phyloP scores from a whole-genome alignment of 2,888 invertebrate species.

The Tetanocera ferruginea region DNA sequence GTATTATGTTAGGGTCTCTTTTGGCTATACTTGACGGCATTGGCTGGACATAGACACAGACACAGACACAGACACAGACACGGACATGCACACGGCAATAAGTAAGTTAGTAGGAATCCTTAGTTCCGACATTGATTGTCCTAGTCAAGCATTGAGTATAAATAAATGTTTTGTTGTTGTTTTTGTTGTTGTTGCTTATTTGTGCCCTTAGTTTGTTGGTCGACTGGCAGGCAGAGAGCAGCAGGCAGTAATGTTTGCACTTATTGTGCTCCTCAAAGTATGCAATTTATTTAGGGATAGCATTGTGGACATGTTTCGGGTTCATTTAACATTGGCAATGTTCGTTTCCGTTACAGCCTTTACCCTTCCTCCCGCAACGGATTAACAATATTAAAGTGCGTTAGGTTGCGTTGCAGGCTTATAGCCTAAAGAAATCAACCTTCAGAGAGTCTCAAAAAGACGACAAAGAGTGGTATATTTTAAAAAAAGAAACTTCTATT shows the following conservation, averaged over 20 bases:
- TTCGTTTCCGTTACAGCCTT: not conserved
- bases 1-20: no score
- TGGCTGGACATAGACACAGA: no score
- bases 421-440: not conserved
- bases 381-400: slow-evolving; percentile 11
- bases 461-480: not conserved
- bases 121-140: slow-evolving; percentile 28
- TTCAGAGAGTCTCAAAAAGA: not conserved
- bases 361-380: not conserved
- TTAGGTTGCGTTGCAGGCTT: not conserved
- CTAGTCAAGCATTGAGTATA: not conserved
- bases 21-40: no score
- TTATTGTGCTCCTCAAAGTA: slow-evolving; percentile 32
- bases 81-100: no score
- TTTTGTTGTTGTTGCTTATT: slow-evolving; percentile 8
- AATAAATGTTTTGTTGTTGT: slow-evolving; percentile 6
- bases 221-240: not conserved
- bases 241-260: slow-evolving; percentile 15
- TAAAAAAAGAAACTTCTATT: not conserved
- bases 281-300: slow-evolving; percentile 30
- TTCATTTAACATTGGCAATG: slow-evolving; percentile 22
- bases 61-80: no score
- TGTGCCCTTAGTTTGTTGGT: not conserved
- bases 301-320: slow-evolving; percentile 29
- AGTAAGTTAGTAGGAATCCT: not conserved